phyloP scores from a whole-genome alignment of 1,140 invertebrate genomes.

The Ladona fulva region DNA sequence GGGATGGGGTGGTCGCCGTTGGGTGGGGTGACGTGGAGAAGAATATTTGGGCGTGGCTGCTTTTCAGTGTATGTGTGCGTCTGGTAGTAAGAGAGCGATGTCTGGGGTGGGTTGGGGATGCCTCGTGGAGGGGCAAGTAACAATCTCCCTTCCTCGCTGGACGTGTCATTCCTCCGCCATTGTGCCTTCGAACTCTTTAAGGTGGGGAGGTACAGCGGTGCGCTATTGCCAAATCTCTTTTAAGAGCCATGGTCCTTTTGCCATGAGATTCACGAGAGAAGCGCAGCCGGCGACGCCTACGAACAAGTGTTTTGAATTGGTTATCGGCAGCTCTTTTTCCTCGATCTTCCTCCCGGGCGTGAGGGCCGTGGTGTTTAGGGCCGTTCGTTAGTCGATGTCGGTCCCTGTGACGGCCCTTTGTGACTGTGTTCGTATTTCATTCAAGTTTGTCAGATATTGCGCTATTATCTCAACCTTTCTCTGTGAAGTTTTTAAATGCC shows the following conservation, averaged over 20 bases:
- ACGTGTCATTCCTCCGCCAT: background rate
- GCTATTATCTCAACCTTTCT: too few relatives aligned
- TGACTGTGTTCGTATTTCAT: too few relatives aligned
- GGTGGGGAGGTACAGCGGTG: background rate
- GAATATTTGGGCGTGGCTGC: constrained; percentile 7
- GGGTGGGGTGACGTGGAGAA: background rate
- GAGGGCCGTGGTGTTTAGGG: too few relatives aligned
- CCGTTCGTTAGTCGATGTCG: too few relatives aligned
- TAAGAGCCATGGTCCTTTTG: background rate
- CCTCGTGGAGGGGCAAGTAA: too few relatives aligned
- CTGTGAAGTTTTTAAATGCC: too few relatives aligned
- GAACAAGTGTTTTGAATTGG: constrained; percentile 2
- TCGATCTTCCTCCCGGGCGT: too few relatives aligned
- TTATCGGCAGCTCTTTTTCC: background rate
- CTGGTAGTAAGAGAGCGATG: background rate
- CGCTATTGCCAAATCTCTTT: constrained; percentile 4
- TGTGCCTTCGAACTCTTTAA: constrained; percentile 2
- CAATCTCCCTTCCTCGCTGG: background rate
- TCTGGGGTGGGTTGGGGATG: background rate
- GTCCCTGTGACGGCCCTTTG: too few relatives aligned
- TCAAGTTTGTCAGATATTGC: too few relatives aligned
- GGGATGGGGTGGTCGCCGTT: background rate
- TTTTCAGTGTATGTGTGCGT: background rate
- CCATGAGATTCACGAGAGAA: background rate
- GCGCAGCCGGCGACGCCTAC: background rate